Evolutionary conservation across 2,888 invertebrate species (phyloP), one percentile per base, ranked within the genome.

Genomic region (Trichopoda pennipes): DNA sequence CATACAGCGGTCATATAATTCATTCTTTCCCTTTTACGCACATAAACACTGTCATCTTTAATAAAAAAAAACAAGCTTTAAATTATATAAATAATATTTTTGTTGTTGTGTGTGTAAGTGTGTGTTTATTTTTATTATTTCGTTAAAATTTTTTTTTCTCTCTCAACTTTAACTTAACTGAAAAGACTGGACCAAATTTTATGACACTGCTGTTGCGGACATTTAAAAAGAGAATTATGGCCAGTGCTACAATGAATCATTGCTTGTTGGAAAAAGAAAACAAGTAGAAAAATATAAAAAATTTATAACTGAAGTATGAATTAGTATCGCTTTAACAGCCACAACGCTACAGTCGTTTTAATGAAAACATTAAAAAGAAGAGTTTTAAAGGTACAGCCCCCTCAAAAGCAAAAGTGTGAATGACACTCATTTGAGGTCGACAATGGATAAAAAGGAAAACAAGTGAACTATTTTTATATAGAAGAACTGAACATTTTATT

Each of bases 141-240:
- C 19, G 49, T 51, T 28, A 7, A 2, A 7, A 6, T 28, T 8
- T 60, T 47, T 6, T 35, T 47, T 60, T 19, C 38, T 6, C 28
- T 28, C 28, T 28, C 10, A 21, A 17, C 32, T 19, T 38, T 38
- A 8, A 32, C 42, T 8, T 12, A 55, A 66, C 28, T 38, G 19
- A 10, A 60, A 51, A n/a, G 21, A 44, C 17, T 66, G 64, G 38
- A 70, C 63, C 77, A 78, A 19, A 49, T 70, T 72, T 64, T 58
- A 58, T 72, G 51, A 56, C 78, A 61, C 81, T 47, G 61, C 81
- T 82, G 82, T 69, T 79, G 75, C 63, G 75, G 79, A 76, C 82
- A 72, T 79, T 82, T 82, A 76, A 82, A 79, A 75, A 79, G 79
- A 82, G 79, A 82, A 82, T 82, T 82, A 82, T 82, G 79, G 47